phyloP scores from a whole-genome alignment of 23 tunicate species.

The Phallusia fumigata region DNA sequence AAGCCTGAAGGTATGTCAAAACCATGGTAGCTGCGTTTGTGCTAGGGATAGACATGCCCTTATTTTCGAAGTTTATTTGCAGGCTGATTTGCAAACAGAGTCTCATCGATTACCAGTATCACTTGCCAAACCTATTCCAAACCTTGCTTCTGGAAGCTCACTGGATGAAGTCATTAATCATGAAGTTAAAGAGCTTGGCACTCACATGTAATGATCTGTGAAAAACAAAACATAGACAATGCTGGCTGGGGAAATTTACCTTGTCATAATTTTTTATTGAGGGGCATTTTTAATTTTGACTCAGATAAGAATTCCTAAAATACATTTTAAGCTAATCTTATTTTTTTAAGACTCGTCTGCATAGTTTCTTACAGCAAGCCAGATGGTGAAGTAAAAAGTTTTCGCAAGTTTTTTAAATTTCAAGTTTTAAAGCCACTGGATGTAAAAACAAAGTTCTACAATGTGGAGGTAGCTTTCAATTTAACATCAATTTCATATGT shows the following conservation, averaged over 20 bases:
- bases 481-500: background rate
- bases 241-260: too few species aligned
- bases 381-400: conserved; percentile 53
- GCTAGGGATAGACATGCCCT: too few species aligned
- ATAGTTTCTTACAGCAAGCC: conserved; percentile 68
- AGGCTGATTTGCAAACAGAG: conserved; percentile 94
- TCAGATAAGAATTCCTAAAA: too few species aligned
- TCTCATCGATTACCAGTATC: conserved; percentile 66
- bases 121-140: conserved; percentile 19
- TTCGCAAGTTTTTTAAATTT: conserved; percentile 89
- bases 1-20: conserved; percentile 40
- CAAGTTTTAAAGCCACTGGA: conserved; percentile 93
- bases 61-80: background rate
- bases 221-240: too few species aligned
- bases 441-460: conserved; percentile 91
- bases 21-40: too few species aligned
- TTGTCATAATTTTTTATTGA: background rate
- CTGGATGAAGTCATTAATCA: conserved; percentile 80
- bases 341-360: conserved; percentile 59
- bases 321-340: too few species aligned
- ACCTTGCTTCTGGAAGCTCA: conserved; percentile 47
- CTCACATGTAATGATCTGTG: conserved; percentile 86
- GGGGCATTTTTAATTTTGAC: background rate
- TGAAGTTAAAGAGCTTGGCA: conserved; percentile 96
- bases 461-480: conserved; percentile 42